Evolutionary conservation across 2,113 vertebrate genomes (phyloP), one percentile per base, ranked within the genome.

Genomic region (Leuciscus idus): DNA sequence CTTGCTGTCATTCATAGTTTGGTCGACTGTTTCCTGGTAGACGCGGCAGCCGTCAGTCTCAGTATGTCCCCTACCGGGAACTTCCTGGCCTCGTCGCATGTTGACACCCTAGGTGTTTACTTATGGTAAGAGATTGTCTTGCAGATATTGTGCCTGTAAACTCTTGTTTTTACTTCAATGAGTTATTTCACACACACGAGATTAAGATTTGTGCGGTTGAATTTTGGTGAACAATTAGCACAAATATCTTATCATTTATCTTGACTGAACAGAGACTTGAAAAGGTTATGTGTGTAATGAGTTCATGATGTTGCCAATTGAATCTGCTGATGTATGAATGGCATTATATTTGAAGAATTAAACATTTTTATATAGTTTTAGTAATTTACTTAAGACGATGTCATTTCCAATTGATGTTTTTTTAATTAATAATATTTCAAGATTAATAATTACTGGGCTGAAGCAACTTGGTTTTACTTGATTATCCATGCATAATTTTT

Each of bases 1-100:
- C 33, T 89, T 52, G 76, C 55, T 84, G 36, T 84, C 90, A 85
- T 1, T 66, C 33, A 79, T 76, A 88, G 89, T 57, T 90, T 99
- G 23, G 94, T 99, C n/a, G 98, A 99, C 92, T 97, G 97, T 89
- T 98, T 99, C 92, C 91, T 98, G 91, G 91, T 98, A 88, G 94
- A 97, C 33, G 94, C 94, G 0, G 96, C 97, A 75, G 96, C 97
- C 19, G 95, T 98, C 64, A 95, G 96, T 78, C 90, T 99, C 89
- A 95, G 95, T 70, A 94, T 99, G 95, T 99, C 98, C 0, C 97
- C 97, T 9, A 98, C 97, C 0, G 98, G 98, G 92, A 97, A 99
- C 91, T 98, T 98, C 91, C 91, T 99, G 76, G 96, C 97, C 19
- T 96, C 98, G 2, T 90, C 96, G 21, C 98, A 99, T 1, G 96